Percentiles rank a stretch among this genome's conserved stretches.
Conservation (phyloP, 2,113 vertebrate species). For the Ptilorrhoa leucosticta region DNA sequence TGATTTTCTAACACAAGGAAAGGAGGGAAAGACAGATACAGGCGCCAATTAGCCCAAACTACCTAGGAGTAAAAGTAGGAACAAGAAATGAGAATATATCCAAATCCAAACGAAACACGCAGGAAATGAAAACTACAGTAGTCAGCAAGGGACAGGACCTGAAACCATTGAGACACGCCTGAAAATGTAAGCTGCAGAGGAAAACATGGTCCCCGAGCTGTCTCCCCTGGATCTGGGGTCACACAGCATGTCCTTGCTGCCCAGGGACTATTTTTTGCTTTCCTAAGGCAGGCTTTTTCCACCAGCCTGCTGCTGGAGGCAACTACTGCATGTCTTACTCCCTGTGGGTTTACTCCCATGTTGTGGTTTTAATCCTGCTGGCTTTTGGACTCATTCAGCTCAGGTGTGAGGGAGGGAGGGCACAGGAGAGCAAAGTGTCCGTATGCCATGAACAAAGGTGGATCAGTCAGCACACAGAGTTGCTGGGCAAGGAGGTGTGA, state of each 20-base stretch:
- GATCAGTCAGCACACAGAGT: neutral
- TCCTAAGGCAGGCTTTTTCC: neutral
- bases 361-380: neutral
- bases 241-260: neutral
- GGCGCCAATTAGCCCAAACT: slow-evolving; percentile 7
- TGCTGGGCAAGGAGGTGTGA: neutral
- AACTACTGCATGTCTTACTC: neutral
- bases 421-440: neutral
- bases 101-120: neutral
- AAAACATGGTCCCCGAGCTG: neutral
- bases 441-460: neutral
- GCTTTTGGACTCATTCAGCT: neutral
- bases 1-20: neutral
- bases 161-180: neutral
- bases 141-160: neutral
- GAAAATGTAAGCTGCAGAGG: accelerated
- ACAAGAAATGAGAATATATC: neutral
- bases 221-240: neutral
- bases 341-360: neutral
- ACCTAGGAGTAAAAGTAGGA: neutral
- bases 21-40: neutral
- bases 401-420: neutral
- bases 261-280: neutral
- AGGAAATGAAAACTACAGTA: neutral
- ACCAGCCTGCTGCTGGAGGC: neutral